Percentiles rank a stretch among this genome's conserved stretches.
These are phyloP conservation scores for Zygothrica quintamaculata DNA, from an alignment of 2,888 invertebrate species.

Conservation along the genomic window DNA sequence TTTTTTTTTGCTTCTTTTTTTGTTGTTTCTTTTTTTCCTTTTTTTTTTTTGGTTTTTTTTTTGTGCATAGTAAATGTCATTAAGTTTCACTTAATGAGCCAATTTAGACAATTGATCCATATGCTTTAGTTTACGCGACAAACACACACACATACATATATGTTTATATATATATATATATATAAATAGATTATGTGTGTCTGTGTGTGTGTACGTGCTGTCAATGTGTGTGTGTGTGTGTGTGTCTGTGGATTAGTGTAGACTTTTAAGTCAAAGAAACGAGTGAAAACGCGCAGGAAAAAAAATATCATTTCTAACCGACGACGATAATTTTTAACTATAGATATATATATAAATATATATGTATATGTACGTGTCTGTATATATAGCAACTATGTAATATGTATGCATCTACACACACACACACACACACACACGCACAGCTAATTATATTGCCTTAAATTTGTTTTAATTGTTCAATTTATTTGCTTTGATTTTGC, in stretches of 20 bases:
- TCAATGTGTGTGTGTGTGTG: slow-evolving; percentile 14
- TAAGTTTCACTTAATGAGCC: slow-evolving; percentile 79
- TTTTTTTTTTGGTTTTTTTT: slow-evolving; percentile 32
- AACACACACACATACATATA: slow-evolving; percentile 32
- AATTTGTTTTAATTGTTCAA: slow-evolving; percentile 40
- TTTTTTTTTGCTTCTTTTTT: slow-evolving; percentile 35
- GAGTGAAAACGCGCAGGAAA: slow-evolving; percentile 48
- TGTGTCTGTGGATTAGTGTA: slow-evolving; percentile 18
- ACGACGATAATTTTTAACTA: slow-evolving; percentile 40
- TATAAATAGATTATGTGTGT: slow-evolving; percentile 45
- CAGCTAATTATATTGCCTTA: slow-evolving; percentile 6
- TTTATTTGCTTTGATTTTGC: slow-evolving; percentile 52
- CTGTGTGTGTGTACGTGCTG: slow-evolving; percentile 5
- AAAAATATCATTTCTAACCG: slow-evolving; percentile 50
- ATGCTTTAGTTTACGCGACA: slow-evolving; percentile 75
- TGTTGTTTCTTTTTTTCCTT: slow-evolving; percentile 20
- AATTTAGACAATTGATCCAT: slow-evolving; percentile 79
- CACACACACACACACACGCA: slow-evolving; percentile 18
- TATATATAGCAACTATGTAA: slow-evolving; percentile 15
- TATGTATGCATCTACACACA: slow-evolving; percentile 19
- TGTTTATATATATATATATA: slow-evolving; percentile 1
- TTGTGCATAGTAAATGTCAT: slow-evolving; percentile 77
- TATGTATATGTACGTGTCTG: slow-evolving; percentile 31
- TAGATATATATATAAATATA: slow-evolving; percentile 33
- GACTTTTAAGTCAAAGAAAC: slow-evolving; percentile 31